Evolutionary conservation across 1,140 invertebrate species (phyloP), one percentile per base, ranked within the genome.

Genomic region (Dufourea novaeangliae): DNA sequence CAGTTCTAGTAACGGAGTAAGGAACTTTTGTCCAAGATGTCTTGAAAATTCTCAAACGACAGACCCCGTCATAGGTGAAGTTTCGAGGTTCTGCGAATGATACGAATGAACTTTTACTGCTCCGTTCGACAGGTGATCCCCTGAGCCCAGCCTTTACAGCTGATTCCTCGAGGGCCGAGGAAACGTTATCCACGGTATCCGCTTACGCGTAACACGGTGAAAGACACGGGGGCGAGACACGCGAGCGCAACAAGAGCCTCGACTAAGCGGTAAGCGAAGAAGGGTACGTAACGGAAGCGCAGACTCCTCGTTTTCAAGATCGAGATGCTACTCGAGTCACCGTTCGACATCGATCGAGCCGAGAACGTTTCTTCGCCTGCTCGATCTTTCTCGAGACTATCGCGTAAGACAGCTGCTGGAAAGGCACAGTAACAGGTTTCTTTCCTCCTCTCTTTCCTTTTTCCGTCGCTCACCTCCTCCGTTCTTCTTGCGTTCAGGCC

Each of bases 401-500:
- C n/a, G 44, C 39, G 69, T 69, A 78, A 74, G 79, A 83, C 74
- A 81, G 74, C 81, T 69, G 79, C 74, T 56, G 46, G 72, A 80
- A 64, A 76, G 69, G 63, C 57, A n/a, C n/a, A 83, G 66, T 74
- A 81, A 83, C 79, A 79, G 79, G 82, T 83, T 44, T 50, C 50
- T 74, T n/a, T 71, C 54, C 46, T 61, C 37, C 39, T 29, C 32
- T n/a, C 61, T 3, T 56, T 34, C 39, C 52, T 71, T 39, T 59
- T 71, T 20, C 46, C 46, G 17, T 6, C 2, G 14, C 50, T 62
- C 17, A 27, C 32, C 54, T 27, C 67, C 6, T 44, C 37, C n/a
- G 29, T 14, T 41, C 25, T 37, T 11, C 25, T 37, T 7, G 7
- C 11, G 34, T 54, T 64, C 22, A 7, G 29, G 59, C 57, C 61